phyloP scores from a whole-genome alignment of 2,888 invertebrate species.

The Volucella bombylans region DNA sequence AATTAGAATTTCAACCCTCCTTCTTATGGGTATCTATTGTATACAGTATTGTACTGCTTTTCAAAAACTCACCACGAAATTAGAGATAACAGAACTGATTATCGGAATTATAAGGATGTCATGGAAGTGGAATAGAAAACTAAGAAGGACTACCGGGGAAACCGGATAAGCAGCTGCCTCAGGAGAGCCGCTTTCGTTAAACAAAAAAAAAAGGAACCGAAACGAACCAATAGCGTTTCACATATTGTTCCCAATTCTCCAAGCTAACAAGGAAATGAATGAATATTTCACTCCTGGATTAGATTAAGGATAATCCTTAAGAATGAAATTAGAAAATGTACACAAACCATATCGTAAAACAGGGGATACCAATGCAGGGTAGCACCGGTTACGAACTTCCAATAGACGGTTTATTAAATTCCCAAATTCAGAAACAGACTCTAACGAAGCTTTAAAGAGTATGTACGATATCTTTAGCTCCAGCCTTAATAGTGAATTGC shows the following conservation, averaged over 20 bases:
- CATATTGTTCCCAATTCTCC: slow-evolving; percentile 40
- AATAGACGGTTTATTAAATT: slow-evolving; percentile 65
- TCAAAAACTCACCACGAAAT: slow-evolving; percentile 46
- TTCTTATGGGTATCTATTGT: too few species aligned
- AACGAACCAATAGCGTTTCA: slow-evolving; percentile 39
- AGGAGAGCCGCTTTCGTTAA: slow-evolving; percentile 38
- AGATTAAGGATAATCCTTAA: slow-evolving; percentile 71
- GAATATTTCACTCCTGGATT: slow-evolving; percentile 61
- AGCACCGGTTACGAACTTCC: slow-evolving; percentile 21
- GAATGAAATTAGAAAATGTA: slow-evolving; percentile 66
- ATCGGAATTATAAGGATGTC: slow-evolving; percentile 64
- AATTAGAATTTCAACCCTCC: slow-evolving; percentile 61
- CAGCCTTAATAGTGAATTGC: slow-evolving; percentile 55
- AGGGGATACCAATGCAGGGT: slow-evolving; percentile 31
- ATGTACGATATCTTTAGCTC: not conserved
- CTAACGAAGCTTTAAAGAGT: slow-evolving; percentile 48
- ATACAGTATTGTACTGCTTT: not conserved
- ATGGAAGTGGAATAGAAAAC: slow-evolving; percentile 28
- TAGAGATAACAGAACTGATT: slow-evolving; percentile 70
- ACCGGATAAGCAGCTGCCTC: slow-evolving; percentile 64
- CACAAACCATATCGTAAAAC: slow-evolving; percentile 27
- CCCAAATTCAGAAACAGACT: slow-evolving; percentile 26
- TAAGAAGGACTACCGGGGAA: slow-evolving; percentile 11
- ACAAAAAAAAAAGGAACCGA: slow-evolving; percentile 34
- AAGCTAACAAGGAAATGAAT: slow-evolving; percentile 25